Evolutionary conservation across 2,888 invertebrate species (phyloP), one percentile per base, ranked within the genome.

Genomic region (Tridacna gigas): DNA sequence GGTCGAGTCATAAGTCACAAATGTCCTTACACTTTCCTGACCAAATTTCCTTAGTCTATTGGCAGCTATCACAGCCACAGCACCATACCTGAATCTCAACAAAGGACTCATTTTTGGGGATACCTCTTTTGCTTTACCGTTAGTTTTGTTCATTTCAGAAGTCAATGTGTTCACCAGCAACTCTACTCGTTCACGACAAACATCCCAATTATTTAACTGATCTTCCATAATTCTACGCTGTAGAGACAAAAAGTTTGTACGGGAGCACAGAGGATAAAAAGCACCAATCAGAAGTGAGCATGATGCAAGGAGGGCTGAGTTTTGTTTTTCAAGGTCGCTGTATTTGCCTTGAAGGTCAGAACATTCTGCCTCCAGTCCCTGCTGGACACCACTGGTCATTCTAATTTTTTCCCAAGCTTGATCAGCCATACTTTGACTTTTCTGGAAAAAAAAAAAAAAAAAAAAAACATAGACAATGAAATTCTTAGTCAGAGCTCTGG

Each of bases 321-420:
- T 89, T 65, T 94, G 90, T 75, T 86, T 86, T 84, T 91, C 89
- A 12, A 85, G 48, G 45, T 92, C 90, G 4, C 84, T 76, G n/a
- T 93, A 80, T 71, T 90, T 90, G 15, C 69, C 84, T 47, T 91
- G 92, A 0, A 94, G 91, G 37, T 93, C 90, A 2, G 84, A 83
- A 76, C 92, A 91, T 77, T 94, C 94, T 0, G 91, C 79, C 86
- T 94, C 93, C n/a, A 94, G 88, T 0, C 92, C 93, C 65, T 93
- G 93, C 78, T 94, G 93, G 11, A 93, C 89, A 47, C 86, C 89
- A 18, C 92, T 93, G 7, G 94, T 91, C 48, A 89, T 88, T 22
- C 92, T 86, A 25, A 94, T 90, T 86, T 93, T 93, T 88, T 94
- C 93, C 93, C 93, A 93, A 0, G 93, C 93, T 78, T 94, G 93